A percentile compares a stretch with the other conserved stretches of the same genome.
phyloP scores from a whole-genome alignment of 2,113 vertebrate species.

The Colaptes auratus region DNA sequence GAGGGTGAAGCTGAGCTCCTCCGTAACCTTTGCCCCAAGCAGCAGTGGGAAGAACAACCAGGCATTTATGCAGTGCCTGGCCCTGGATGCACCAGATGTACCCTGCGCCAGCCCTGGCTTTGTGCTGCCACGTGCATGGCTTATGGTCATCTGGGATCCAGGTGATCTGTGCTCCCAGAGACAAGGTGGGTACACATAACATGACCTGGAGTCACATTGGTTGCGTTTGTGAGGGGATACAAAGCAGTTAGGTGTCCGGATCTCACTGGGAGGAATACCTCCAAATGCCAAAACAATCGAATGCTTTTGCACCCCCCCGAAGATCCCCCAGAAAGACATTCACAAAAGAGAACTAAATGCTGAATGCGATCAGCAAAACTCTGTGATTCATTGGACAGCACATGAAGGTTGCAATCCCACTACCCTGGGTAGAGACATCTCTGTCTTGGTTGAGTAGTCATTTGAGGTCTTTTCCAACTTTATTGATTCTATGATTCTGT shows the following conservation, averaged over 20 bases:
- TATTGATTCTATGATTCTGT: no score
- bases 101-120: neutral
- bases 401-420: rapidly evolving
- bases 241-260: neutral
- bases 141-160: neutral
- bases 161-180: neutral
- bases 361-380: neutral
- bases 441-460: neutral
- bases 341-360: neutral
- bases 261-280: neutral
- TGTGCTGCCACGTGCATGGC: rapidly evolving
- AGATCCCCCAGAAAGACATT: neutral
- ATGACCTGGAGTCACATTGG: neutral
- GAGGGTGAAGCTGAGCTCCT: neutral
- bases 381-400: neutral
- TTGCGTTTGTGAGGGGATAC: neutral
- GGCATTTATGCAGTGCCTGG: neutral
- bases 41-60: neutral
- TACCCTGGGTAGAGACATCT: neutral
- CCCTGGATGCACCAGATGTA: neutral
- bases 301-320: neutral
- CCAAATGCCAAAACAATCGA: neutral
- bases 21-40: neutral
- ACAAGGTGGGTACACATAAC: neutral
- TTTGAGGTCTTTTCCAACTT: no score